Conservation (phyloP, 2,888 invertebrate genomes). For the Galeopsomyia nigrocyanea region DNA sequence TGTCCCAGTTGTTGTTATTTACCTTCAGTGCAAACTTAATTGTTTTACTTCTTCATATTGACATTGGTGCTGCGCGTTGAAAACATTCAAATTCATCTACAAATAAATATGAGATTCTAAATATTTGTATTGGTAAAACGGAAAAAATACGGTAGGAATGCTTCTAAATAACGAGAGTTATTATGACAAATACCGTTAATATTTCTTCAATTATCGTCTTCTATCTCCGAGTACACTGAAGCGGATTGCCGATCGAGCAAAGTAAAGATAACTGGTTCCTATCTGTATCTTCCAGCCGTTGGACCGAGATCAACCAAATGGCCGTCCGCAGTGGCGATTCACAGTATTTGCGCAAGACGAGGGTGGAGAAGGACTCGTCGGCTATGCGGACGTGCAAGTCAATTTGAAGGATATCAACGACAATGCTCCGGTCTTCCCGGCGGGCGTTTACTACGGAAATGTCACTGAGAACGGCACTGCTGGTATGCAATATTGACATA, state of each 20-base stretch:
- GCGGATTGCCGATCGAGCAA: not conserved
- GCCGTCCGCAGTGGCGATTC: conserved; percentile 95
- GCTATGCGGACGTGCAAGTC: conserved; percentile 97
- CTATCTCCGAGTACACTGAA: too few species aligned
- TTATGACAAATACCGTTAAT: too few species aligned
- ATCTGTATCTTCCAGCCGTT: conserved; percentile 78
- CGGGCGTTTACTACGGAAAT: conserved; percentile 93
- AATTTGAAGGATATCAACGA: conserved; percentile 98
- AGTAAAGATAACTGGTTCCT: conserved; percentile 22
- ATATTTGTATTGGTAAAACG: too few species aligned
- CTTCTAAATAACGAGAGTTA: too few species aligned
- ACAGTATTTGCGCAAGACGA: conserved; percentile 97
- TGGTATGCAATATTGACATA: conserved; percentile 63
- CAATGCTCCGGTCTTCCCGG: conserved; percentile 97
- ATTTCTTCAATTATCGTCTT: too few species aligned
- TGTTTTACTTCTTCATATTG: too few species aligned
- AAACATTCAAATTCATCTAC: too few species aligned
- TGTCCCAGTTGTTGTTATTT: too few species aligned
- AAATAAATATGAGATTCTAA: too few species aligned
- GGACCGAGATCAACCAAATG: conserved; percentile 97
- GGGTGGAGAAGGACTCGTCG: conserved; percentile 94
- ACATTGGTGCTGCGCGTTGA: too few species aligned
- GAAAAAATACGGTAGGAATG: too few species aligned
- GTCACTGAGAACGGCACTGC: conserved; percentile 97
- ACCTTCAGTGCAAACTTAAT: too few species aligned